Evolutionary conservation across 2,113 vertebrate genomes (phyloP).

Genomic region (Ranitomeya imitator): DNA sequence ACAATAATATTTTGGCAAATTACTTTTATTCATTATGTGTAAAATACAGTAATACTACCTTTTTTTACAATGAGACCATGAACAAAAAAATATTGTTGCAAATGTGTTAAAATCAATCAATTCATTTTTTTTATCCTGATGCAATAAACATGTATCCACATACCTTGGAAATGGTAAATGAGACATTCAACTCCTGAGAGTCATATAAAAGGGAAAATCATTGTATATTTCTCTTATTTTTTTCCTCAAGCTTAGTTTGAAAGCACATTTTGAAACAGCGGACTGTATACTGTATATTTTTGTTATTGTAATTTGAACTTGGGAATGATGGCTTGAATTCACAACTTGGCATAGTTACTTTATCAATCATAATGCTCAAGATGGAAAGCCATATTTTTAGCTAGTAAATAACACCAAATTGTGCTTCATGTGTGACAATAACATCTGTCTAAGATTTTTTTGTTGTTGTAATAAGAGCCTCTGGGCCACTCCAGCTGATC

Average conservation of each 20-base stretch:
- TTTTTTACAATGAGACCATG: background rate
- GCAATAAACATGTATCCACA: background rate
- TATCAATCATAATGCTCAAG: slow-evolving; percentile 45
- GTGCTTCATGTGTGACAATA: slow-evolving; percentile 44
- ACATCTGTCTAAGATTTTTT: slow-evolving; percentile 40
- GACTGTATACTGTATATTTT: slow-evolving; percentile 7
- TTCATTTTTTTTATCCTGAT: background rate
- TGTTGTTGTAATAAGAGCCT: slow-evolving; percentile 37
- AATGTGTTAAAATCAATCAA: background rate
- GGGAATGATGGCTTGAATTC: slow-evolving; percentile 37
- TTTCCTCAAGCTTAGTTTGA: background rate
- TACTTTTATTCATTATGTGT: background rate
- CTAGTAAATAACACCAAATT: slow-evolving; percentile 47
- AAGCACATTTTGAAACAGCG: slow-evolving; percentile 24
- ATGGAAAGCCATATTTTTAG: slow-evolving; percentile 38
- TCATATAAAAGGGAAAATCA: background rate
- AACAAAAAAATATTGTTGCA: background rate
- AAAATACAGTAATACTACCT: background rate
- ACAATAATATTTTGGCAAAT: background rate
- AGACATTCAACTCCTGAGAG: background rate
- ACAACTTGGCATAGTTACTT: slow-evolving; percentile 33
- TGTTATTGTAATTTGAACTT: slow-evolving; percentile 25
- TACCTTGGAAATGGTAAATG: background rate
- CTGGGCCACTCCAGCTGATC: slow-evolving; percentile 44
- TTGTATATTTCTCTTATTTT: background rate